phyloP scores from a whole-genome alignment of 2,888 invertebrate genomes.

The Dermolepida albohirtum region DNA sequence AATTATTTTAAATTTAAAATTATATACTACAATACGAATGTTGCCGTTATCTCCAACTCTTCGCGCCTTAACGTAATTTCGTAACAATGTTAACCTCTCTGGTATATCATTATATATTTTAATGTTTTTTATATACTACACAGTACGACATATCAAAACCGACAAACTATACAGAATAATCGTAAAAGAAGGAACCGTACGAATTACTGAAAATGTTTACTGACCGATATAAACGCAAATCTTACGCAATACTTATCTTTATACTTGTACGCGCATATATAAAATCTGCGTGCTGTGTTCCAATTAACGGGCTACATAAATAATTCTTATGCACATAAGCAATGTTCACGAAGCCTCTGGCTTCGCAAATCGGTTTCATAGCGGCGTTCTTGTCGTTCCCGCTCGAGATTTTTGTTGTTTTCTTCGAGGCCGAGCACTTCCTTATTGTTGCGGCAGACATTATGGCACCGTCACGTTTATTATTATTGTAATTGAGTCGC shows the following conservation, averaged over 20 bases:
- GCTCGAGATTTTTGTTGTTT: constrained; percentile 20
- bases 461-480: constrained; percentile 26
- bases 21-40: too few relatives aligned
- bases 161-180: too few relatives aligned
- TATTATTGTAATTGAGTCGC: constrained; percentile 19
- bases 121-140: too few relatives aligned
- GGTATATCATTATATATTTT: too few relatives aligned
- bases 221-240: neutral
- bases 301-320: constrained; percentile 14
- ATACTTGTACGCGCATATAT: neutral
- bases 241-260: neutral
- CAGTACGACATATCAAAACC: too few relatives aligned
- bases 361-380: neutral
- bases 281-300: constrained; percentile 16
- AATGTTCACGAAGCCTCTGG: neutral
- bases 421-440: constrained; percentile 11
- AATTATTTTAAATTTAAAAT: too few relatives aligned
- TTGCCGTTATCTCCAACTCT: too few relatives aligned
- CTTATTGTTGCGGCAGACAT: constrained; percentile 31
- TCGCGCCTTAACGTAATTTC: too few relatives aligned
- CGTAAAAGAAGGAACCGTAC: too few relatives aligned
- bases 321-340: constrained; percentile 5
- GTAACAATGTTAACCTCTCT: too few relatives aligned
- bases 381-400: constrained; percentile 17
- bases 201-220: too few relatives aligned